Percentiles rank a stretch among this genome's conserved stretches.
Conservation (phyloP, 1,140 invertebrate genomes). For the Temnothorax longispinosus region DNA sequence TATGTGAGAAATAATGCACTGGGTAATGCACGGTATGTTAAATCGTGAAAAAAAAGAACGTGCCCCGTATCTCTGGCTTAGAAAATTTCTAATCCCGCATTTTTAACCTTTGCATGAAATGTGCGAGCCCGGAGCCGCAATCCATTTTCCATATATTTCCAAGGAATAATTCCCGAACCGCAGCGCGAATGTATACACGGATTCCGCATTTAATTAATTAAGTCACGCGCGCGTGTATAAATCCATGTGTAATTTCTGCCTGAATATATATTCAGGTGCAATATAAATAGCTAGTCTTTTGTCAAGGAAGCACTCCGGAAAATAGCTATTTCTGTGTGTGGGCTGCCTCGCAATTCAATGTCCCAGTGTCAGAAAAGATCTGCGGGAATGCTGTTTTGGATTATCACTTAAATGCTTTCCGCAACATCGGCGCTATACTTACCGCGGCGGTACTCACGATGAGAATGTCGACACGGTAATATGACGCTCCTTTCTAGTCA, state of each 20-base stretch:
- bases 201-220: conserved; percentile 65
- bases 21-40: not conserved
- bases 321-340: not conserved
- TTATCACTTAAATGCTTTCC: not conserved
- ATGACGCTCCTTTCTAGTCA: conserved; percentile 60
- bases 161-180: conserved; percentile 55
- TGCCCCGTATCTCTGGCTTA: not conserved
- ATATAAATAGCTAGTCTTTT: not conserved
- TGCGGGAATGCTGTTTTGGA: not conserved
- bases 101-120: conserved; percentile 18
- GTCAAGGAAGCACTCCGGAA: not conserved
- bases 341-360: not conserved
- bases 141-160: conserved; percentile 17
- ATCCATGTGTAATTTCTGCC: conserved; percentile 18
- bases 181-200: conserved; percentile 39
- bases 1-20: not conserved
- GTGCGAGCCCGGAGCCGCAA: not conserved
- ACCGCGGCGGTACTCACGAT: not conserved
- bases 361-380: not conserved
- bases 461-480: conserved; percentile 31
- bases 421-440: not conserved
- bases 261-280: not conserved
- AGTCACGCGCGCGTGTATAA: conserved; percentile 8
- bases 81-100: conserved; percentile 7
- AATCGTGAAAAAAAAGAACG: not conserved